Percentiles rank a stretch among this genome's conserved stretches.
These are phyloP conservation scores for Aphidius gifuensis DNA, from an alignment of 1,140 invertebrate species.

Conservation along the genomic window DNA sequence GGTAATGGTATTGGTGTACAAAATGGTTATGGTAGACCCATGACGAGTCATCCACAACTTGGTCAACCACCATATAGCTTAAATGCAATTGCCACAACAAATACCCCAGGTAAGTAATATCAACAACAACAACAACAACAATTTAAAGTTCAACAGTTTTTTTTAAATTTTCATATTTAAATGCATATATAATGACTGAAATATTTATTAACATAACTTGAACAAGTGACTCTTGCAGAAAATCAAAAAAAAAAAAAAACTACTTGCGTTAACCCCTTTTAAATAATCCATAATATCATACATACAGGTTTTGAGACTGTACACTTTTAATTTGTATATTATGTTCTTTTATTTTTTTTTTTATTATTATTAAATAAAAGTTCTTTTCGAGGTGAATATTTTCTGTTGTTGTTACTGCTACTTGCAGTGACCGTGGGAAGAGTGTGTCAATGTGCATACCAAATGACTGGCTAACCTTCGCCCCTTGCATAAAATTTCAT, in stretches of 20 bases:
- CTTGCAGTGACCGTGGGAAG: conserved; percentile 50
- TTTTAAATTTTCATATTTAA: too few relatives aligned
- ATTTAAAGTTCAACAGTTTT: too few relatives aligned
- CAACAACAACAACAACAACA: too few relatives aligned
- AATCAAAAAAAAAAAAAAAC: background rate
- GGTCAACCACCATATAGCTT: conserved; percentile 50
- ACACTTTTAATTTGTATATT: background rate
- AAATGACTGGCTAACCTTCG: conserved; percentile 54
- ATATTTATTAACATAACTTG: background rate
- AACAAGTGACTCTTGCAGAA: background rate
- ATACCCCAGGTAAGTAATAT: conserved; percentile 45
- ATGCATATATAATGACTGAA: background rate
- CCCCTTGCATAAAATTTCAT: conserved; percentile 53
- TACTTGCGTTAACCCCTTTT: too few relatives aligned
- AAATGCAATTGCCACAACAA: conserved; percentile 50
- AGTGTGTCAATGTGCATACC: conserved; percentile 46
- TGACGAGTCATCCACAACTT: conserved; percentile 46
- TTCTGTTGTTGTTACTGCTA: background rate
- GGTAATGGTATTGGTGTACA: conserved; percentile 39
- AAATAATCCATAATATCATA: too few relatives aligned
- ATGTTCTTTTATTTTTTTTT: background rate
- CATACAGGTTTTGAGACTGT: too few relatives aligned
- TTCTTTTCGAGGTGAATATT: background rate
- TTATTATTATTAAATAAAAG: background rate
- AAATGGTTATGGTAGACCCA: conserved; percentile 49